phyloP scores from a whole-genome alignment of 2,797 vertebrate genomes.

The Hypotaenidia okinawae region DNA sequence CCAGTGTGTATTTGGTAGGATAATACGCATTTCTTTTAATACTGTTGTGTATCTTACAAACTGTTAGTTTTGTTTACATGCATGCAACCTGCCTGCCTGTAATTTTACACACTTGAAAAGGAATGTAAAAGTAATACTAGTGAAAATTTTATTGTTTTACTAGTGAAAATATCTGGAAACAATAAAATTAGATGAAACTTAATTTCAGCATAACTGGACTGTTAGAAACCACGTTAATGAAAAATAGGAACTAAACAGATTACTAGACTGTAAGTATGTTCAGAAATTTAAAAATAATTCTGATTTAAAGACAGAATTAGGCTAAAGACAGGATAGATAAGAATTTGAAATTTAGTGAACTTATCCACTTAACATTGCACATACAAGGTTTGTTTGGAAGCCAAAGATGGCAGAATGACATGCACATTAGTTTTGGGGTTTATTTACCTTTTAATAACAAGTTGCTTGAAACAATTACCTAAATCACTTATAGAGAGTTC shows the following conservation, averaged over 20 bases:
- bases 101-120: constrained; percentile 4
- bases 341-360: constrained; percentile 51
- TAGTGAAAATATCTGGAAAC: too few species aligned
- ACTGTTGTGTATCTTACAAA: constrained; percentile 7
- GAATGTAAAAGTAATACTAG: background rate
- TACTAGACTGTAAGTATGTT: constrained; percentile 25
- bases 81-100: constrained; percentile 5
- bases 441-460: background rate
- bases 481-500: background rate
- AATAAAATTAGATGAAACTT: constrained; percentile 28
- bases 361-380: background rate
- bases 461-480: background rate
- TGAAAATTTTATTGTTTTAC: constrained; percentile 27
- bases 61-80: constrained; percentile 27
- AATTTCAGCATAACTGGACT: constrained; percentile 56
- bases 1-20: background rate
- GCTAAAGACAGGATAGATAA: constrained; percentile 3
- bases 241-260: background rate
- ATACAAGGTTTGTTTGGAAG: background rate
- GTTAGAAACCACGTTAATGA: background rate
- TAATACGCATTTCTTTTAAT: constrained; percentile 44
- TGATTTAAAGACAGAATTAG: constrained; percentile 45
- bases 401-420: constrained; percentile 29
- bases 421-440: background rate
- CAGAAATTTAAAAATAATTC: background rate